Evolutionary conservation across 2,888 invertebrate genomes (phyloP).

Genomic region (Euzetes globulus): DNA sequence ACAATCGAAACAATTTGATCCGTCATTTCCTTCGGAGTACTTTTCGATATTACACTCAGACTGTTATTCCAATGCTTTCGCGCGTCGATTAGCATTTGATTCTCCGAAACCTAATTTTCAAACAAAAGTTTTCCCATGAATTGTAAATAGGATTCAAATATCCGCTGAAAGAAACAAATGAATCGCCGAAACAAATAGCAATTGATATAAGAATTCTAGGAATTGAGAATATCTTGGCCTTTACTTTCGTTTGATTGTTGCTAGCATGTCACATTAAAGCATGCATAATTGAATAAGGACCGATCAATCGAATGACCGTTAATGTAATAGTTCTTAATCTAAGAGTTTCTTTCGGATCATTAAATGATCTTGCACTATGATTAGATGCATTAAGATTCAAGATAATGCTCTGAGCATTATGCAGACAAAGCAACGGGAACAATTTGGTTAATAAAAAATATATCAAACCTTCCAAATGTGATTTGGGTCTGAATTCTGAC

Average conservation of each 20-base stretch:
- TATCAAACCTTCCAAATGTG: neutral
- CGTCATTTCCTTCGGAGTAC: neutral
- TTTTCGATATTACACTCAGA: neutral
- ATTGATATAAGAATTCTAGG: no score
- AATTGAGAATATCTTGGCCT: no score
- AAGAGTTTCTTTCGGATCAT: neutral
- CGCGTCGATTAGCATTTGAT: constrained; percentile 4
- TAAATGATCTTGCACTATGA: no score
- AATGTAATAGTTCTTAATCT: no score
- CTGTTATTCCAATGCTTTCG: neutral
- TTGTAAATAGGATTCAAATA: neutral
- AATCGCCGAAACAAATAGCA: no score
- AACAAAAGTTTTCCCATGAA: neutral
- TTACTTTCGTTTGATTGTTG: no score
- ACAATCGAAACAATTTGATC: neutral
- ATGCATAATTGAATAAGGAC: no score
- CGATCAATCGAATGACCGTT: no score
- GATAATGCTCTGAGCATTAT: no score
- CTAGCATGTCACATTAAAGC: no score
- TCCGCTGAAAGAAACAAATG: neutral
- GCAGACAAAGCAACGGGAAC: no score
- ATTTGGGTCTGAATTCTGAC: neutral
- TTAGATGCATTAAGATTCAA: no score
- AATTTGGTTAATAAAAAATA: neutral
- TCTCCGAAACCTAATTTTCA: constrained; percentile 3